A percentile compares a stretch with the other conserved stretches of the same genome.
Conservation (phyloP, 2,888 invertebrate genomes). For the Lasioglossum leucozonium region DNA sequence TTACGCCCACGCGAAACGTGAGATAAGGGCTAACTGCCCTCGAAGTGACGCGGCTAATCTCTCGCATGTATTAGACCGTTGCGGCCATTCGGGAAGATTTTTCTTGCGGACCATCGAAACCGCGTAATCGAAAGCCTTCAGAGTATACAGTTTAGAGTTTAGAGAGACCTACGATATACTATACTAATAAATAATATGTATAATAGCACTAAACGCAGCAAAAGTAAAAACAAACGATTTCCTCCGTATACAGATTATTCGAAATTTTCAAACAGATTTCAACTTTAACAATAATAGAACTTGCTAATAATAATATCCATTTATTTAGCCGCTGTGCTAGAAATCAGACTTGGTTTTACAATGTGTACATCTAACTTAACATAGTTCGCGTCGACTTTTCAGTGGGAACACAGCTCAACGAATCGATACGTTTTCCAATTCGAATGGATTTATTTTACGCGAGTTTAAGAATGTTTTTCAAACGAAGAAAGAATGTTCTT, state of each 20-base stretch:
- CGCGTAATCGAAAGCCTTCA: not conserved
- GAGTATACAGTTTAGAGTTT: too few relatives aligned
- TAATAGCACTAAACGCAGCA: too few relatives aligned
- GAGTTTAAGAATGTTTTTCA: not conserved
- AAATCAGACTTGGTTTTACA: too few relatives aligned
- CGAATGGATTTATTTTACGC: too few relatives aligned
- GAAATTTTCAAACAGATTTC: not conserved
- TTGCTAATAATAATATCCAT: too few relatives aligned
- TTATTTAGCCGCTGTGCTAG: too few relatives aligned
- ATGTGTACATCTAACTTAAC: too few relatives aligned
- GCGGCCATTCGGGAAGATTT: not conserved
- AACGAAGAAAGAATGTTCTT: not conserved
- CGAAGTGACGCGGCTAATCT: constrained; percentile 17
- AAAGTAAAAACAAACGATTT: not conserved
- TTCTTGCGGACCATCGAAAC: not conserved
- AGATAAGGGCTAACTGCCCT: constrained; percentile 50
- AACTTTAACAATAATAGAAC: too few relatives aligned
- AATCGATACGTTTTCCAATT: not conserved
- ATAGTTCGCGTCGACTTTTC: not conserved
- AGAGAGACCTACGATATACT: not conserved
- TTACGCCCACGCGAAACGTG: constrained; percentile 42
- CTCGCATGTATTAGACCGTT: constrained; percentile 8
- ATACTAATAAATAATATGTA: too few relatives aligned
- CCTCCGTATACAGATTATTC: not conserved
- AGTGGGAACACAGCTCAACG: not conserved